These are phyloP conservation scores for Pantala flavescens DNA, from an alignment of 1,140 invertebrate genomes.

Conservation along the genomic window DNA sequence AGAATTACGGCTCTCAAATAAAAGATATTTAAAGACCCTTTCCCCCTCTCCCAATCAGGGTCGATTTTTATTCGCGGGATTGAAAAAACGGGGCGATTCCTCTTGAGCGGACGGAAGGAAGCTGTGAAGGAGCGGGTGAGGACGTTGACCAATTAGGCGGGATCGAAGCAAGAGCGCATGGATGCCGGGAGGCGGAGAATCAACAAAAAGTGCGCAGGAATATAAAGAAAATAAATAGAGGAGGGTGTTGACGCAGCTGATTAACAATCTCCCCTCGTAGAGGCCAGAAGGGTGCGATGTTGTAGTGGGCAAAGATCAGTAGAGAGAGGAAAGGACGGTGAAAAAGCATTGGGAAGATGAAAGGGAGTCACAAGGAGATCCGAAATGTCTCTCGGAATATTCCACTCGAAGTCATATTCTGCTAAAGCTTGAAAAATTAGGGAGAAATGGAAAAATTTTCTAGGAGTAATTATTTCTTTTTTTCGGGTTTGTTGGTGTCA, in stretches of 20 bases:
- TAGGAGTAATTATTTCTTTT: too few relatives aligned
- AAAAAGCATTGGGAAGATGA: not conserved
- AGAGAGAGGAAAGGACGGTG: not conserved
- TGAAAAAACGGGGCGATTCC: too few relatives aligned
- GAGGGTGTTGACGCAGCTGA: constrained; percentile 6
- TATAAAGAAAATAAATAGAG: constrained; percentile 11
- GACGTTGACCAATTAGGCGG: not conserved
- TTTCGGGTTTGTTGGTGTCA: too few relatives aligned
- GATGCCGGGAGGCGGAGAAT: not conserved
- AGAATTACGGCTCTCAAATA: too few relatives aligned
- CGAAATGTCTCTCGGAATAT: not conserved
- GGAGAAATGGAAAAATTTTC: too few relatives aligned
- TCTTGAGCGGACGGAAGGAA: not conserved
- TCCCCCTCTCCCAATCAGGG: too few relatives aligned
- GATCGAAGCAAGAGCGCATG: not conserved
- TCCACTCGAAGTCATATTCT: too few relatives aligned
- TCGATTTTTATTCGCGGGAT: too few relatives aligned
- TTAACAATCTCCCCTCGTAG: not conserved
- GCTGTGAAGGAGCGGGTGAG: not conserved
- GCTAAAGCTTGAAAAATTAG: too few relatives aligned
- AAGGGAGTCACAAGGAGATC: not conserved
- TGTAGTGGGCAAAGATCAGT: not conserved
- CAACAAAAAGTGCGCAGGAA: not conserved
- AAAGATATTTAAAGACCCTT: too few relatives aligned
- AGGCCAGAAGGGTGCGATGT: not conserved